Percentiles rank a stretch among this genome's conserved stretches.
Conservation (phyloP, 1,140 invertebrate species). For the Leptestheria dahalacensis region DNA sequence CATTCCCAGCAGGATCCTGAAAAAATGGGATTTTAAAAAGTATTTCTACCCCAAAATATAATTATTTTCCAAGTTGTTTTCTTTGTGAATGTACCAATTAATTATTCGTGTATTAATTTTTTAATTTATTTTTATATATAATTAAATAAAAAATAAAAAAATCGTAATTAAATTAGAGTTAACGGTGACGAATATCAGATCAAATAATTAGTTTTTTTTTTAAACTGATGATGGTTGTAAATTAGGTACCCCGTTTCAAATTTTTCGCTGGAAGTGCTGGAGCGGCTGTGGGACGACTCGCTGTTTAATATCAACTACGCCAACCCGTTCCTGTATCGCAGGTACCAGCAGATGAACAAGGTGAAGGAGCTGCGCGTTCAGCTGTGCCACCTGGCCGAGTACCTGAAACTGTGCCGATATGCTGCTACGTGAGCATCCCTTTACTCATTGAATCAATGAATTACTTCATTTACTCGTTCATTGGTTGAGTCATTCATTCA, state of each 20-base stretch:
- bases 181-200: background rate
- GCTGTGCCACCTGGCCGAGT: constrained; percentile 49
- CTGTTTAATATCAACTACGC: constrained; percentile 58
- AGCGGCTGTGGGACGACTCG: constrained; percentile 60
- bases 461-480: no score
- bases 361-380: constrained; percentile 44
- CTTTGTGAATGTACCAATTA: no score
- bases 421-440: constrained; percentile 44
- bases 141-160: no score
- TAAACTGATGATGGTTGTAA: constrained; percentile 20
- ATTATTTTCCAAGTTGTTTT: no score
- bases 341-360: constrained; percentile 41
- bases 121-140: no score
- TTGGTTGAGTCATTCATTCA: no score
- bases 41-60: constrained; percentile 22
- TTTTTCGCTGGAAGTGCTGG: constrained; percentile 59
- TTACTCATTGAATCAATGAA: no score
- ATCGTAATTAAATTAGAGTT: background rate
- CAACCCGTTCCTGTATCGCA: constrained; percentile 47
- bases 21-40: constrained; percentile 56
- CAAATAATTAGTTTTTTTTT: constrained; percentile 13
- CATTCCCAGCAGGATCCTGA: constrained; percentile 61
- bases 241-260: constrained; percentile 58
- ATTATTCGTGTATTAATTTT: no score
- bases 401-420: constrained; percentile 47